Conservation (phyloP, 2,888 invertebrate species). For the Callyntrura sp. region DNA sequence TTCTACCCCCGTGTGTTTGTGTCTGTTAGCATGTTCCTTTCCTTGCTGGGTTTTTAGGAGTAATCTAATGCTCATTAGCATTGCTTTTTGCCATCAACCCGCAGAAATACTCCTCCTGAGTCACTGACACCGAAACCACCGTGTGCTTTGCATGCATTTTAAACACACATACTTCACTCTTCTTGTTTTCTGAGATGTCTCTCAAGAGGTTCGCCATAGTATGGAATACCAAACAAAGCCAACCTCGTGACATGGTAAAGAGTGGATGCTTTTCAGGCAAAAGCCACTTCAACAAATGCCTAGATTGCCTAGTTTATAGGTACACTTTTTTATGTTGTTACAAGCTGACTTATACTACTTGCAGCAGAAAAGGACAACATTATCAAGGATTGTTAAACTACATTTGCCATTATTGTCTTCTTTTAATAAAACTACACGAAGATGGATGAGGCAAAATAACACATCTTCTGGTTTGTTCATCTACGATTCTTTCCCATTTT, state of each 20-base stretch:
- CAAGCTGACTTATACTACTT: neutral
- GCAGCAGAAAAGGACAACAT: neutral
- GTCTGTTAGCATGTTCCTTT: neutral
- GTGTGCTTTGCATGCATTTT: constrained; percentile 13
- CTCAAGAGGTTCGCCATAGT: neutral
- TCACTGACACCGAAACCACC: constrained; percentile 25
- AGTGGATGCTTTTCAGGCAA: neutral
- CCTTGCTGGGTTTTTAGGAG: neutral
- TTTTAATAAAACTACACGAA: constrained; percentile 30
- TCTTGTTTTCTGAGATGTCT: constrained; percentile 2
- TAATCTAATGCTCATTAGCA: constrained; percentile 66
- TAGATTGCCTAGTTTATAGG: neutral
- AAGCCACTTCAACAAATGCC: constrained; percentile 4
- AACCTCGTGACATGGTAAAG: neutral
- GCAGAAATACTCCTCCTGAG: neutral
- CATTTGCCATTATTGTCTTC: constrained; percentile 37
- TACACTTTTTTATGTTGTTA: neutral
- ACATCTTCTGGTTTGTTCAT: neutral
- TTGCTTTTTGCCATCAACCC: constrained; percentile 84
- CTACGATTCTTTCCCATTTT: constrained; percentile 26
- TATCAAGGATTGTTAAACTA: constrained; percentile 2
- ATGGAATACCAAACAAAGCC: neutral
- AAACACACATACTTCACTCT: neutral
- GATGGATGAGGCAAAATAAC: constrained; percentile 39
- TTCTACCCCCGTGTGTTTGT: neutral